phyloP scores from a whole-genome alignment of 2,888 invertebrate genomes.

The Eupelmus urozonus region DNA sequence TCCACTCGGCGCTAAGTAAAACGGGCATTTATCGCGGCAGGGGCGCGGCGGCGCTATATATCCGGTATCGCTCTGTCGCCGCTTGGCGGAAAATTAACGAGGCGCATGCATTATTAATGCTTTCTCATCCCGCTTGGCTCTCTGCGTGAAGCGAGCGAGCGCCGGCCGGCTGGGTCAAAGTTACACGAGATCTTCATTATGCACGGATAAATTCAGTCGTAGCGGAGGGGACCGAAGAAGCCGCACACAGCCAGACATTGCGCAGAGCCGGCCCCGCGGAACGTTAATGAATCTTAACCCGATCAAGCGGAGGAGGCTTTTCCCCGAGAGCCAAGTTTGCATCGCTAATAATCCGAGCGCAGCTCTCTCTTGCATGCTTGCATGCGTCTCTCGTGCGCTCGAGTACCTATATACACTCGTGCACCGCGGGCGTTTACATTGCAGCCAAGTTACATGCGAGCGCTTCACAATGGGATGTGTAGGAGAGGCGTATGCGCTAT shows the following conservation, averaged over 20 bases:
- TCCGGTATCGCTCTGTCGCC: not conserved
- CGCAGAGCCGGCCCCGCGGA: not conserved
- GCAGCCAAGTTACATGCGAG: too few relatives aligned
- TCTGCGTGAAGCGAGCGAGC: not conserved
- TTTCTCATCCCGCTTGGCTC: not conserved
- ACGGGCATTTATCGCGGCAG: not conserved
- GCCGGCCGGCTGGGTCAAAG: not conserved
- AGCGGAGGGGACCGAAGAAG: not conserved
- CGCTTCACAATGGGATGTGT: too few relatives aligned
- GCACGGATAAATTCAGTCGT: slow-evolving; percentile 15
- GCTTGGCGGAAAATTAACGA: slow-evolving; percentile 5
- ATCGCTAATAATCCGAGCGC: slow-evolving; percentile 10
- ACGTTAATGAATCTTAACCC: slow-evolving; percentile 27
- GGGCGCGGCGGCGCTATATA: not conserved
- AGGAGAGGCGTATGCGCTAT: too few relatives aligned
- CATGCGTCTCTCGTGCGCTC: not conserved
- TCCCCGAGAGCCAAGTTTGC: not conserved
- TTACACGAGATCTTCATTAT: slow-evolving; percentile 33
- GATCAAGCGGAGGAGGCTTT: not conserved
- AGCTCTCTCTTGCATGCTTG: not conserved
- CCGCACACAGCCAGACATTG: not conserved
- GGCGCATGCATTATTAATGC: slow-evolving; percentile 32
- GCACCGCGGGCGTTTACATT: not conserved
- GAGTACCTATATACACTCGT: not conserved
- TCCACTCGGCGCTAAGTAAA: not conserved